phyloP scores from a whole-genome alignment of 2,888 invertebrate genomes.

The Rhogogaster chlorosoma region DNA sequence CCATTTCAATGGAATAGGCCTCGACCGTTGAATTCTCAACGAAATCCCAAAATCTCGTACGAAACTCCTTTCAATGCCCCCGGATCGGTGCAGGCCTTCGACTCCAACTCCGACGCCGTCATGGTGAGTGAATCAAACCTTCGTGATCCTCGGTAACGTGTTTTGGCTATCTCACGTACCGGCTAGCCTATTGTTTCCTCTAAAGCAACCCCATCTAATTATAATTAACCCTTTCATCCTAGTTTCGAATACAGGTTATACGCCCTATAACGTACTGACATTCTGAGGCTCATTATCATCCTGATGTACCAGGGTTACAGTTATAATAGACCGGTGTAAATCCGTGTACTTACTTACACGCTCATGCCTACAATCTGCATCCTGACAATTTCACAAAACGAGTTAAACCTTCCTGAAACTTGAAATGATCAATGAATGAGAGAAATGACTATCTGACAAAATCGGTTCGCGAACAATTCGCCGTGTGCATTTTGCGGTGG shows the following conservation, averaged over 20 bases:
- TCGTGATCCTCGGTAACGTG: constrained; percentile 44
- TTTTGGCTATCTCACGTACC: constrained; percentile 40
- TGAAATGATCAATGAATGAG: background rate
- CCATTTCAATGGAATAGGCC: constrained; percentile 47
- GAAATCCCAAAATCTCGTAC: constrained; percentile 45
- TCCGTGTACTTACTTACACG: background rate
- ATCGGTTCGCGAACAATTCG: background rate
- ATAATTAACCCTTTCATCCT: constrained; percentile 50
- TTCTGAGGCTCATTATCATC: constrained; percentile 36
- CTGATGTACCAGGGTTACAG: constrained; percentile 28
- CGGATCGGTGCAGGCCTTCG: constrained; percentile 17
- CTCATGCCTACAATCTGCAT: background rate
- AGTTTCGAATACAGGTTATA: constrained; percentile 44
- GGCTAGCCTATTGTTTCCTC: constrained; percentile 39
- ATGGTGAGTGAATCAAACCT: constrained; percentile 38
- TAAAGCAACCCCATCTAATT: constrained; percentile 43
- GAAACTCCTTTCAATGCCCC: constrained; percentile 42
- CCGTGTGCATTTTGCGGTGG: background rate
- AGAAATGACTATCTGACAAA: background rate
- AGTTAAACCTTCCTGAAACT: background rate
- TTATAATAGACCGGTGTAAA: constrained; percentile 12
- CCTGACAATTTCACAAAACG: background rate
- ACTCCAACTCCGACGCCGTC: background rate
- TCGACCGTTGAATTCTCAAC: constrained; percentile 47
- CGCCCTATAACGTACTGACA: constrained; percentile 3